Evolutionary conservation across 2,113 vertebrate genomes (phyloP).

Genomic region (Galbula dea): DNA sequence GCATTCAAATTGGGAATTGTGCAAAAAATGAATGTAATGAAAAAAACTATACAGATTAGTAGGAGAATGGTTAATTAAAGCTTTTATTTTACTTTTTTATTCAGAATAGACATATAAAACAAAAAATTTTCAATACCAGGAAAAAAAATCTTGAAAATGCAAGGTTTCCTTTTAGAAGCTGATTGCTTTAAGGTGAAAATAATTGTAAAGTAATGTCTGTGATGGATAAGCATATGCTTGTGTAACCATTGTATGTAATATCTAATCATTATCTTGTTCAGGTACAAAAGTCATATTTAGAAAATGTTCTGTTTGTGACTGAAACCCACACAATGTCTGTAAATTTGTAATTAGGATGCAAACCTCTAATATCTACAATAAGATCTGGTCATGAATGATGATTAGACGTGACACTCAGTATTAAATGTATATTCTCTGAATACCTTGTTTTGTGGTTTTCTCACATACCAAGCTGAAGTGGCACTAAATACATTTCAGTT

Average conservation of each 20-base stretch:
- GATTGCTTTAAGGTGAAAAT: background rate
- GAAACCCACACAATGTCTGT: constrained; percentile 28
- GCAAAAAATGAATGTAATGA: background rate
- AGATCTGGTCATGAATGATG: constrained; percentile 28
- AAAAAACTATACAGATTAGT: background rate
- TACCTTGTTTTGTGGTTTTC: constrained; percentile 41
- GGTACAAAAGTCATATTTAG: constrained; percentile 52
- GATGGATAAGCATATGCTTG: background rate
- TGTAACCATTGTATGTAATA: background rate
- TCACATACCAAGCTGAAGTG: constrained; percentile 34
- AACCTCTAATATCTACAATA: constrained; percentile 39
- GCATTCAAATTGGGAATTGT: background rate
- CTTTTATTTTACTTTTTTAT: background rate
- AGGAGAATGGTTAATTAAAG: background rate
- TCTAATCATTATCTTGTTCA: constrained; percentile 1
- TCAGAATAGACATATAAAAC: background rate
- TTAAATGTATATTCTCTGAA: constrained; percentile 34
- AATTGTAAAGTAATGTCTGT: background rate
- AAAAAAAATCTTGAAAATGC: background rate
- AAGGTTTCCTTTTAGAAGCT: constrained; percentile 6
- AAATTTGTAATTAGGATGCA: constrained; percentile 62
- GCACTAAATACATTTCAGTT: constrained; percentile 23
- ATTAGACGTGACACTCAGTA: constrained; percentile 32
- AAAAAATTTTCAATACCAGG: background rate
- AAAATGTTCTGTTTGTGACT: constrained; percentile 53